Evolutionary conservation across 2,797 vertebrate genomes (phyloP).

Genomic region (Zenarchopterus dispar): DNA sequence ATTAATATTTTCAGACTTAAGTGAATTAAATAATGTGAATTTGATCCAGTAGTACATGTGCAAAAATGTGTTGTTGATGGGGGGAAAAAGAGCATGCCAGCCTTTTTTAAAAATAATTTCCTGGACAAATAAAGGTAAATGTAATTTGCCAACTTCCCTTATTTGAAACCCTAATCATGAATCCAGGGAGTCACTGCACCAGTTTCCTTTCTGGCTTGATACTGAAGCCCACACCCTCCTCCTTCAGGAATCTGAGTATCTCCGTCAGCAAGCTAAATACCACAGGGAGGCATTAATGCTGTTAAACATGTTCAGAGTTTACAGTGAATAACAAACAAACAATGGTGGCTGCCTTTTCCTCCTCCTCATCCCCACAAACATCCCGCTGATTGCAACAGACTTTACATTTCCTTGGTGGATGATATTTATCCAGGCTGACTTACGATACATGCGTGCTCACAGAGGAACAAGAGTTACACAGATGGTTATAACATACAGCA

Average conservation of each 20-base stretch:
- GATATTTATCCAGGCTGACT: not conserved
- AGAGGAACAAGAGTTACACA: not conserved
- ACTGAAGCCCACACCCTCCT: constrained; percentile 19
- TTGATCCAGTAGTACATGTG: not conserved
- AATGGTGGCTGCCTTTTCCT: constrained; percentile 9
- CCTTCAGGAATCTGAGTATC: constrained; percentile 31
- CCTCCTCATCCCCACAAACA: constrained; percentile 9
- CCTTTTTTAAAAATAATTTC: constrained; percentile 28
- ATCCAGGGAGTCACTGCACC: constrained; percentile 19
- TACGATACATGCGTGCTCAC: not conserved
- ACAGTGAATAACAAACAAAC: constrained; percentile 18
- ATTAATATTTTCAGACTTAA: constrained; percentile 9
- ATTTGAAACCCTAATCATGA: constrained; percentile 31
- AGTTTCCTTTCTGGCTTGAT: constrained; percentile 23
- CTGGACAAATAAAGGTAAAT: constrained; percentile 31
- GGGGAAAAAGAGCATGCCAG: constrained; percentile 11
- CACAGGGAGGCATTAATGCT: constrained; percentile 31
- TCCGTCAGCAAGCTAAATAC: constrained; percentile 26
- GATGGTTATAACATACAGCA: not conserved
- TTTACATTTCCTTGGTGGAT: not conserved
- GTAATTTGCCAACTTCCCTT: constrained; percentile 8
- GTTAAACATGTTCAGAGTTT: constrained; percentile 37
- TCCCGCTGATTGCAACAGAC: not conserved
- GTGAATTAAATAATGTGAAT: too few relatives aligned
- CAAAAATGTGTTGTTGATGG: constrained; percentile 12